Evolutionary conservation across 2,797 vertebrate species (phyloP).

Genomic region (Onychomys arenicola): DNA sequence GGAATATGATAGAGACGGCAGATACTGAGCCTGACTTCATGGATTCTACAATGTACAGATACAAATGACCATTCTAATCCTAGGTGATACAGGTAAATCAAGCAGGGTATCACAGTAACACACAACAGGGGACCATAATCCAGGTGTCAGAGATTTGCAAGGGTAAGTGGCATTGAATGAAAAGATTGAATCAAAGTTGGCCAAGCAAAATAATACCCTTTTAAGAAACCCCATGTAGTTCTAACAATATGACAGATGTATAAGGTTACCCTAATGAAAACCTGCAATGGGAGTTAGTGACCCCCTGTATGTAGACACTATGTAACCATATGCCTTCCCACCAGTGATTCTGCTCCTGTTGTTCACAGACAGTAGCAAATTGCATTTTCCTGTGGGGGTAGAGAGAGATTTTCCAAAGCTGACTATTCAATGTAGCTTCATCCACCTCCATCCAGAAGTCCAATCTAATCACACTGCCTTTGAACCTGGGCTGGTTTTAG

Average conservation of each 20-base stretch:
- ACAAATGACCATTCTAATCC: background rate
- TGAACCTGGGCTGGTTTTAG: background rate
- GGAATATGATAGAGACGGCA: background rate
- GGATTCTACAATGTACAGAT: background rate
- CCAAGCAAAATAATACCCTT: background rate
- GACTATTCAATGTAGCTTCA: background rate
- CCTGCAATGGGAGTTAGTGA: background rate
- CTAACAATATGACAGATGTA: background rate
- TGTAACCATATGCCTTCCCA: background rate
- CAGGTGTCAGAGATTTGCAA: background rate
- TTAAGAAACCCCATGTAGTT: background rate
- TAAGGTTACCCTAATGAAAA: background rate
- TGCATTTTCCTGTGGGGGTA: conserved; percentile 10
- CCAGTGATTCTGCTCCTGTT: background rate
- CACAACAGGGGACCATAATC: background rate
- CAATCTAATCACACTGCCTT: background rate
- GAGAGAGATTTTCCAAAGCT: background rate
- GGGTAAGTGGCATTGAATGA: background rate
- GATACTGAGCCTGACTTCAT: background rate
- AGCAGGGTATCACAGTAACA: background rate
- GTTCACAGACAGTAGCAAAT: background rate
- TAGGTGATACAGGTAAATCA: background rate
- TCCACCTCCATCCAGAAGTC: background rate
- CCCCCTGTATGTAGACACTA: background rate
- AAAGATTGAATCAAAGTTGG: background rate